A percentile compares a stretch with the other conserved stretches of the same genome.
Evolutionary conservation across 1,140 invertebrate genomes (phyloP).

Genomic region (Bombus polaris): DNA sequence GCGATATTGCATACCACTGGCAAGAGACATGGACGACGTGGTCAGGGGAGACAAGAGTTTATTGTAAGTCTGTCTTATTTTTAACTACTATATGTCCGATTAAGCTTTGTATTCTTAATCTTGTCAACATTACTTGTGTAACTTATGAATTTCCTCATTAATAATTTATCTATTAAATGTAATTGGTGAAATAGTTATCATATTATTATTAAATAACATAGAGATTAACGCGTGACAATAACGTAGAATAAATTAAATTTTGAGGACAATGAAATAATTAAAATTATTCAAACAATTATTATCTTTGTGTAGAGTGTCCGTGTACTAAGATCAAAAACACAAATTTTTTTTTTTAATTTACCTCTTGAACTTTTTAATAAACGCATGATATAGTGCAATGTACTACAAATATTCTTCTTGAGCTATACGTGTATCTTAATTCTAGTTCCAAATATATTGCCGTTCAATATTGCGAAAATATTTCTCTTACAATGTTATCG

Average conservation of each 20-base stretch:
- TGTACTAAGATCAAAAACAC: not conserved
- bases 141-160: too few relatives aligned
- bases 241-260: not conserved
- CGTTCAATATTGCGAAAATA: not conserved
- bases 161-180: too few relatives aligned
- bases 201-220: not conserved
- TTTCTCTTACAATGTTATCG: not conserved
- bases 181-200: not conserved
- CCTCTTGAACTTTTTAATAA: not conserved
- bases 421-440: not conserved
- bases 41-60: constrained; percentile 74
- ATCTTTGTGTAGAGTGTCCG: not conserved
- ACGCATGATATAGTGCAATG: not conserved
- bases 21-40: constrained; percentile 84
- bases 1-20: constrained; percentile 86
- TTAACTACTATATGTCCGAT: not conserved
- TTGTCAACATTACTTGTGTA: too few relatives aligned
- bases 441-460: not conserved
- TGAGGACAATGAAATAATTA: not conserved
- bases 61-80: constrained; percentile 20
- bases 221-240: too few relatives aligned
- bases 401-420: not conserved
- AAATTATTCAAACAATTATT: too few relatives aligned
- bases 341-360: not conserved
- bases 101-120: not conserved